These are phyloP conservation scores for Paratilapia polleni DNA, from an alignment of 2,113 vertebrate genomes.

Conservation along the genomic window DNA sequence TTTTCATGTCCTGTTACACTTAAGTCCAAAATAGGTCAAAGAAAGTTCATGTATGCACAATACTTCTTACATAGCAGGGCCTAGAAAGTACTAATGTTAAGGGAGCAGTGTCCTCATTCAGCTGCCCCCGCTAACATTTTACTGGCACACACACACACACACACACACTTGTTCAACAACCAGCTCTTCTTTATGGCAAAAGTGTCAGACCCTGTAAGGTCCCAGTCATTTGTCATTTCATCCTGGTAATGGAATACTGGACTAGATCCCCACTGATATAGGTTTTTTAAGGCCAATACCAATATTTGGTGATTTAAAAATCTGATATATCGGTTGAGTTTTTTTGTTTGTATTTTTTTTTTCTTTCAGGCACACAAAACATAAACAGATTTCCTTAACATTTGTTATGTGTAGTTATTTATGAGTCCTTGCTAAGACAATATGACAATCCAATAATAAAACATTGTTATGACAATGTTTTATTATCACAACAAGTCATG, in stretches of 20 bases:
- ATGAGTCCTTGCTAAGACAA: too few species aligned
- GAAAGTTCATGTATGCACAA: neutral
- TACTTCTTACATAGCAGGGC: conserved; percentile 12
- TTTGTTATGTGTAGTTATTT: too few species aligned
- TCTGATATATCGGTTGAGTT: too few species aligned
- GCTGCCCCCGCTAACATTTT: neutral
- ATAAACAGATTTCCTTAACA: too few species aligned
- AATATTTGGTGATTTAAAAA: too few species aligned
- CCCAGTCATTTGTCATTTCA: neutral
- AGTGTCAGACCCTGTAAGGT: neutral
- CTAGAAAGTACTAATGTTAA: conserved; percentile 25
- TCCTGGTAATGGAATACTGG: neutral
- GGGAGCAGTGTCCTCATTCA: conserved; percentile 32
- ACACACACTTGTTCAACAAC: neutral
- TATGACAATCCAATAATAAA: too few species aligned
- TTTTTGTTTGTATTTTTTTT: too few species aligned
- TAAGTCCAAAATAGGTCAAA: conserved; percentile 44
- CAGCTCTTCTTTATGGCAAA: neutral
- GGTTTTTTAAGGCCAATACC: too few species aligned
- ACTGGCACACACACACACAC: neutral
- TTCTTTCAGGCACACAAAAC: too few species aligned
- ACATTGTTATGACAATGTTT: too few species aligned
- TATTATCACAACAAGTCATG: too few species aligned
- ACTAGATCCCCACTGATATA: neutral
- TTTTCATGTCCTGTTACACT: conserved; percentile 17